Percentiles rank a stretch among this genome's conserved stretches.
Conservation (phyloP, 2,888 invertebrate genomes). For the Ganaspis brasiliensis region DNA sequence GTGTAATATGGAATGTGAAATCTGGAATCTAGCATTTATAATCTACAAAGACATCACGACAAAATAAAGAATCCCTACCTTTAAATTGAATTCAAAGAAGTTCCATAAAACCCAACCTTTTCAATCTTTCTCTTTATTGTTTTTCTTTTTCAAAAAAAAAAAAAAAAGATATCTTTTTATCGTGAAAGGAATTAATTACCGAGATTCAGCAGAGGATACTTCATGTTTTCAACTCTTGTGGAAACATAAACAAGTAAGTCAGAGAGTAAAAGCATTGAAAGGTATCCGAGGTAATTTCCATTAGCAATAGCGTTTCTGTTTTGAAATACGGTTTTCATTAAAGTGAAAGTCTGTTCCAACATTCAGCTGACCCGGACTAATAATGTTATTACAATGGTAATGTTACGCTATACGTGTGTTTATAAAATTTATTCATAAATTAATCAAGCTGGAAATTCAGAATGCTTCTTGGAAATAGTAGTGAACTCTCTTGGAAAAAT, state of each 20-base stretch:
- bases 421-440: neutral
- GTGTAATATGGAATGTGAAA: too few relatives aligned
- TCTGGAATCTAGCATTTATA: too few relatives aligned
- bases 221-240: conserved; percentile 3
- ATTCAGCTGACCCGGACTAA: neutral
- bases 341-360: conserved; percentile 25
- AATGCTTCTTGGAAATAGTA: neutral
- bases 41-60: neutral
- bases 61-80: neutral
- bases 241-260: conserved; percentile 35
- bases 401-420: neutral
- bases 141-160: too few relatives aligned
- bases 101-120: neutral
- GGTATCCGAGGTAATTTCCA: conserved; percentile 61
- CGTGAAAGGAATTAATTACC: conserved; percentile 27
- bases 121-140: neutral
- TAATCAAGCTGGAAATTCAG: neutral
- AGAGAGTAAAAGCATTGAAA: conserved; percentile 20
- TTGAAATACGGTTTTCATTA: conserved; percentile 58
- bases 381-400: conserved; percentile 19
- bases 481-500: too few relatives aligned
- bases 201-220: conserved; percentile 2
- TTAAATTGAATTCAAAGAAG: neutral
- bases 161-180: conserved; percentile 3
- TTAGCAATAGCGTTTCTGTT: conserved; percentile 43